Evolutionary conservation across 2,888 invertebrate genomes (phyloP).

Genomic region (Tillus elongatus): DNA sequence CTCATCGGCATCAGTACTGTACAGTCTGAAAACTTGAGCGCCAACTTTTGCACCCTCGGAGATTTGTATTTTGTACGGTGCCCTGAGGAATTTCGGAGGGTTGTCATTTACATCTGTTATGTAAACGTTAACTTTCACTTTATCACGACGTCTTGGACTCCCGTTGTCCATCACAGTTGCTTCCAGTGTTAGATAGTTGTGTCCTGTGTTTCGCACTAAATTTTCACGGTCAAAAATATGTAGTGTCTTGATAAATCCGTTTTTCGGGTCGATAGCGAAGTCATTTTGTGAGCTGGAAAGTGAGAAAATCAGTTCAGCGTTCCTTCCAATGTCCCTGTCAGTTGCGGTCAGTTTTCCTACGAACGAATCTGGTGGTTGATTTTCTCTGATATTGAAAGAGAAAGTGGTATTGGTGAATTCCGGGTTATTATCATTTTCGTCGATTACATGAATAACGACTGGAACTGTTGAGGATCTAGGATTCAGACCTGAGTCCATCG

Average conservation of each 20-base stretch:
- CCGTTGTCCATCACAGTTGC: conserved; percentile 84
- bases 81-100: conserved; percentile 71
- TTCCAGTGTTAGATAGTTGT: conserved; percentile 73
- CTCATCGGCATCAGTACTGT: conserved; percentile 80
- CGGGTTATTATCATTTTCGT: conserved; percentile 94
- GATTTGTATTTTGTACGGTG: conserved; percentile 81
- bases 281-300: conserved; percentile 65
- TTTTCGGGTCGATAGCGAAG: conserved; percentile 80
- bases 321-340: conserved; percentile 83
- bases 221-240: conserved; percentile 85
- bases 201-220: conserved; percentile 65
- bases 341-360: conserved; percentile 85
- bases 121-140: conserved; percentile 78
- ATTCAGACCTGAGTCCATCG: conserved; percentile 70
- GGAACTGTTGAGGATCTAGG: conserved; percentile 77
- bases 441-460: conserved; percentile 85
- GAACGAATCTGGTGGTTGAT: conserved; percentile 80
- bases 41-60: conserved; percentile 77
- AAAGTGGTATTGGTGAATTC: conserved; percentile 86
- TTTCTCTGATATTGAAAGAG: conserved; percentile 80
- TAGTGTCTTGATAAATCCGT: conserved; percentile 81
- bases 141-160: conserved; percentile 63
- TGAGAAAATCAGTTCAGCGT: conserved; percentile 82
- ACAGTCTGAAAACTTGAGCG: conserved; percentile 76
- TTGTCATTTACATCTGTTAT: conserved; percentile 90